A percentile compares a stretch with the other conserved stretches of the same genome.
Conservation (phyloP, 2,888 invertebrate genomes). For the Schizaphis graminum region DNA sequence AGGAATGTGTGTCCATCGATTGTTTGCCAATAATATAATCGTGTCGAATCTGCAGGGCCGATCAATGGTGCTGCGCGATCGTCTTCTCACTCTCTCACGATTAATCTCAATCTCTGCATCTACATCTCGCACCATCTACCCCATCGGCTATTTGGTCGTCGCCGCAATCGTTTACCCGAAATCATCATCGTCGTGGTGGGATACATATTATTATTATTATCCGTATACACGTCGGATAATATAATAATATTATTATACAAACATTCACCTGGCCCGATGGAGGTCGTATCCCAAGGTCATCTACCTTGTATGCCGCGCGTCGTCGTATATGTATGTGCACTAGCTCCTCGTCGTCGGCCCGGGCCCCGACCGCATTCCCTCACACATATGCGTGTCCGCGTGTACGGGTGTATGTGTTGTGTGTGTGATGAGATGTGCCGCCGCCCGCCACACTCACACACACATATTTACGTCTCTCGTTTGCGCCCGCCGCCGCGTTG, state of each 20-base stretch:
- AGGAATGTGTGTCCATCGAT: neutral
- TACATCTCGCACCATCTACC: neutral
- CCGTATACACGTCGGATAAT: conserved; percentile 22
- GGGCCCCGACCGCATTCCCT: conserved; percentile 62
- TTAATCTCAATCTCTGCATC: neutral
- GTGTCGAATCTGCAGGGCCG: no score
- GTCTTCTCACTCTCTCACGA: neutral
- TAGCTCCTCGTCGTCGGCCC: conserved; percentile 43
- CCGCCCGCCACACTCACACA: conserved; percentile 14
- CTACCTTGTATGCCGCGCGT: conserved; percentile 47
- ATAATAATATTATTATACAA: conserved; percentile 48
- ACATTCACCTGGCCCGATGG: conserved; percentile 62
- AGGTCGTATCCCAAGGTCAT: conserved; percentile 65
- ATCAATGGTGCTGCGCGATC: neutral
- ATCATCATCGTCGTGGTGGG: neutral
- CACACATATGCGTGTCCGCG: conserved; percentile 32
- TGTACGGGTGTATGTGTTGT: neutral
- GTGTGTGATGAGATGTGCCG: conserved; percentile 1
- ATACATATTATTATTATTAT: conserved; percentile 47
- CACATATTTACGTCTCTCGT: neutral
- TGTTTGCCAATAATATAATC: conserved; percentile 2
- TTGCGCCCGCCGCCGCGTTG: neutral
- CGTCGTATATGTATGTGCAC: neutral
- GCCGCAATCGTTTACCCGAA: neutral
- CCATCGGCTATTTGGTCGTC: neutral